These are phyloP conservation scores for Nannospalax galili DNA, from an alignment of 2,113 vertebrate genomes.

Conservation along the genomic window DNA sequence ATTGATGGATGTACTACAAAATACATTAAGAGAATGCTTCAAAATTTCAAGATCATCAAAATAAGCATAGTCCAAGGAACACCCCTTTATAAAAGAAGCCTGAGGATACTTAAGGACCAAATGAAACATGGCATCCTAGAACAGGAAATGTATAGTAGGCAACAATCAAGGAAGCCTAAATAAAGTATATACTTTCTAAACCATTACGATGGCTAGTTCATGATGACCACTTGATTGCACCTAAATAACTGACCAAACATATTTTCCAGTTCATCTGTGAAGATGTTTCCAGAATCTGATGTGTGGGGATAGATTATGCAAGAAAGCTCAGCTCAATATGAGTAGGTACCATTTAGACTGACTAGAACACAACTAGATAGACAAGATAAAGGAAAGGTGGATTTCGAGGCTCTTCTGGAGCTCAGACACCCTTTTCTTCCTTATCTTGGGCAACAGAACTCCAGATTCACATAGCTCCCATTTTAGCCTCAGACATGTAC, in stretches of 20 bases:
- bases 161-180: background rate
- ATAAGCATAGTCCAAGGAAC: background rate
- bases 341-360: background rate
- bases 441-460: background rate
- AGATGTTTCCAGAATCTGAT: background rate
- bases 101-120: background rate
- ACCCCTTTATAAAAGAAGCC: background rate
- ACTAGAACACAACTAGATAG: background rate
- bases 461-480: background rate
- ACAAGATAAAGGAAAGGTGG: background rate
- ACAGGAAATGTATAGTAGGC: background rate
- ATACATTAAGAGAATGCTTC: background rate
- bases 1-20: background rate
- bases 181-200: background rate
- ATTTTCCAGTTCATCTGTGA: background rate
- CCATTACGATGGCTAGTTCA: background rate
- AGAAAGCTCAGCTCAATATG: too few relatives aligned
- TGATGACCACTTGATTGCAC: background rate
- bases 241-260: background rate
- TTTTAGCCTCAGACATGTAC: background rate
- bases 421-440: background rate
- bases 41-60: background rate
- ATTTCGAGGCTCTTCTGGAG: background rate
- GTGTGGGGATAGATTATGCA: too few relatives aligned
- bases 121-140: too few relatives aligned